Percentiles rank a stretch among this genome's conserved stretches.
Conservation (phyloP, 2,888 invertebrate genomes). For the Antheraea yamamai region DNA sequence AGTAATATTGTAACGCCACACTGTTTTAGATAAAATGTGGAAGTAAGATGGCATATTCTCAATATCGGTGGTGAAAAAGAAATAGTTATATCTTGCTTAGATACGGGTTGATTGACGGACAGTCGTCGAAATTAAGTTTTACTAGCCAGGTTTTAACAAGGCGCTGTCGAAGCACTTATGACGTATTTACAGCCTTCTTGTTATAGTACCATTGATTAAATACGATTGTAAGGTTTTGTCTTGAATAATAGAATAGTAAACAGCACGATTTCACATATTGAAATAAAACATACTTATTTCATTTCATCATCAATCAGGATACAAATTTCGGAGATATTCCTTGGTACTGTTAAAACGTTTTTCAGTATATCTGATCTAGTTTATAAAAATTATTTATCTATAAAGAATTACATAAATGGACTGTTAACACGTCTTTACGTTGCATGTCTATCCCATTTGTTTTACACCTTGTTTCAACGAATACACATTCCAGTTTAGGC, state of each 20-base stretch:
- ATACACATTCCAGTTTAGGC: conserved; percentile 56
- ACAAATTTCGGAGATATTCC: not conserved
- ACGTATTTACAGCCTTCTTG: too few species aligned
- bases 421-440: conserved; percentile 40
- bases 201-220: too few species aligned
- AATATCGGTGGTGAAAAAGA: too few species aligned
- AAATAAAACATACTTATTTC: not conserved
- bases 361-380: not conserved
- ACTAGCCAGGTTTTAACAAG: too few species aligned
- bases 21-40: too few species aligned
- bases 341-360: not conserved
- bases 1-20: too few species aligned
- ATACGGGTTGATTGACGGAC: too few species aligned
- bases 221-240: not conserved
- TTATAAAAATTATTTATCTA: too few species aligned
- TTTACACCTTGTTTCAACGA: conserved; percentile 33
- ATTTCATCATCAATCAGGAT: not conserved
- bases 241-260: not conserved
- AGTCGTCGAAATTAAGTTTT: too few species aligned
- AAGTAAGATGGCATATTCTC: too few species aligned
- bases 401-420: not conserved
- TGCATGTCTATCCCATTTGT: conserved; percentile 35
- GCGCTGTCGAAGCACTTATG: too few species aligned
- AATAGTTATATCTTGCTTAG: too few species aligned
- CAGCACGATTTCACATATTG: not conserved